Conservation (phyloP, 92 coral and sea anemone species). For the Bergia puertoricense region DNA sequence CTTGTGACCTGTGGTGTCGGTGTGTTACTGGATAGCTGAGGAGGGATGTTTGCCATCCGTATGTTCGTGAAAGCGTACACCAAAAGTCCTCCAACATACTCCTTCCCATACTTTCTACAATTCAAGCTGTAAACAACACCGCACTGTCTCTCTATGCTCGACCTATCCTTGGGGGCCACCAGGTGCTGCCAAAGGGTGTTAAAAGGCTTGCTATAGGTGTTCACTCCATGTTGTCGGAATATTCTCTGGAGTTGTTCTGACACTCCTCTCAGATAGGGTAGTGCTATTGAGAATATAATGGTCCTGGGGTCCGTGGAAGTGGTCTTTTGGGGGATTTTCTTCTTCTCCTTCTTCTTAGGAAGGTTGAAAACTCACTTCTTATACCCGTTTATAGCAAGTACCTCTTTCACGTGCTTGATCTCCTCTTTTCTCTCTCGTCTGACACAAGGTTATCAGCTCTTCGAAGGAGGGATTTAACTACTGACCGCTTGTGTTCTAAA, state of each 20-base stretch:
- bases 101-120: no score
- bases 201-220: no score
- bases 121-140: no score
- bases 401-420: conserved; percentile 9
- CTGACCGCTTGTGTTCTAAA: conserved; percentile 25
- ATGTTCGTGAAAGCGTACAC: no score
- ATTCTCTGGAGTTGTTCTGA: no score
- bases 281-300: background rate
- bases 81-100: no score
- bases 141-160: no score
- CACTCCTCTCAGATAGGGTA: background rate
- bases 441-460: background rate
- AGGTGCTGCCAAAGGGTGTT: background rate
- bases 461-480: background rate
- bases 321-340: background rate
- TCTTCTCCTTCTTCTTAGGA: background rate
- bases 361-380: no score
- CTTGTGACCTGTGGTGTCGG: background rate
- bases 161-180: background rate
- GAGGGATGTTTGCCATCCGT: background rate
- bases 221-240: no score
- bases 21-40: background rate
- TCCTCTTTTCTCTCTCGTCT: conserved; percentile 6
- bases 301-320: background rate
- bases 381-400: no score